Conservation (phyloP, 2,113 vertebrate species). For the Sapajus apella region DNA sequence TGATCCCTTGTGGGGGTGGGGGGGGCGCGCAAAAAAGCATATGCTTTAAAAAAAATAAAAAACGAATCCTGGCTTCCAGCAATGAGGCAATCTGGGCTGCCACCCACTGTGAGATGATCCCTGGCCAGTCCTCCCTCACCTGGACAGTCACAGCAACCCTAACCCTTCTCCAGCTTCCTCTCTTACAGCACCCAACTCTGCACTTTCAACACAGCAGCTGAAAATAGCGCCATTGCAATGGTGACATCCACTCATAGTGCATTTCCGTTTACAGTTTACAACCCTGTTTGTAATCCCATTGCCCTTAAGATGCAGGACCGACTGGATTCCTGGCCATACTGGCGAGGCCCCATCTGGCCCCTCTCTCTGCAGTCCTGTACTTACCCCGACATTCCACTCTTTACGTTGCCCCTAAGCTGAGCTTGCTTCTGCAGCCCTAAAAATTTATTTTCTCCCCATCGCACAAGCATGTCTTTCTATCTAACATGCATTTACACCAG, state of each 20-base stretch:
- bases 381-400: not conserved
- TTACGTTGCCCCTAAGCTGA: fast-evolving
- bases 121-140: not conserved
- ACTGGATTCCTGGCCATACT: not conserved
- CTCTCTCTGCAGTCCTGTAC: not conserved
- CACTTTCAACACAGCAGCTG: not conserved
- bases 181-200: not conserved
- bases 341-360: not conserved
- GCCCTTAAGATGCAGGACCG: not conserved
- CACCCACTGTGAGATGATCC: not conserved
- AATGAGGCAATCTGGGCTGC: not conserved
- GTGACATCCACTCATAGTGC: not conserved
- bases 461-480: not conserved
- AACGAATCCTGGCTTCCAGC: constrained; percentile 20
- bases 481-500: not conserved
- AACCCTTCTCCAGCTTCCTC: too few species aligned
- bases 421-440: not conserved
- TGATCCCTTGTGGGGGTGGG: constrained; percentile 42
- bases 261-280: not conserved
- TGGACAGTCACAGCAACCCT: not conserved
- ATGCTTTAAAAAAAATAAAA: constrained; percentile 65
- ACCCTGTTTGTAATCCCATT: not conserved
- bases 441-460: not conserved
- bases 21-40: not conserved
- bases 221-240: not conserved